These are phyloP conservation scores for Hetaerina americana DNA, from an alignment of 1,140 invertebrate species.

Conservation along the genomic window DNA sequence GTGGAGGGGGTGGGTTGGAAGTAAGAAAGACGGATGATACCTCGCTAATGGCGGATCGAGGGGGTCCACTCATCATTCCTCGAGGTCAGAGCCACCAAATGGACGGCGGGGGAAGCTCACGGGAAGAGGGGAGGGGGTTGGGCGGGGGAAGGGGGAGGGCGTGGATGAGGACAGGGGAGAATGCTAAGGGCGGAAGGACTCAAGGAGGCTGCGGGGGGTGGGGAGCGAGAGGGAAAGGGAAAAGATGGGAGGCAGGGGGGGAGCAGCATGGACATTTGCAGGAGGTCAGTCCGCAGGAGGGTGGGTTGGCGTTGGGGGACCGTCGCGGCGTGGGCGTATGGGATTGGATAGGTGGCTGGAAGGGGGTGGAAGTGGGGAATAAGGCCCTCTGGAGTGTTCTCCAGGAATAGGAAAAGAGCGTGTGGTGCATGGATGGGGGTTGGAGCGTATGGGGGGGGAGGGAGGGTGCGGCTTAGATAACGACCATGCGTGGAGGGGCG, in stretches of 20 bases:
- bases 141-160: not conserved
- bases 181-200: not conserved
- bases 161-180: not conserved
- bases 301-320: no score
- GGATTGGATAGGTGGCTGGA: no score
- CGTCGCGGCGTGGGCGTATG: no score
- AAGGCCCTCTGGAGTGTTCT: no score
- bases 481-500: not conserved
- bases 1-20: not conserved
- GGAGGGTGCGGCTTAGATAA: not conserved
- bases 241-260: no score
- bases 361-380: no score
- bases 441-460: not conserved
- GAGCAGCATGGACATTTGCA: no score
- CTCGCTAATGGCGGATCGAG: not conserved
- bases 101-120: not conserved
- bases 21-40: not conserved
- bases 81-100: not conserved
- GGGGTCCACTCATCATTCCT: not conserved
- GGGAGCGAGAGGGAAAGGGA: no score
- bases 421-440: no score
- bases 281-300: no score
- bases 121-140: not conserved
- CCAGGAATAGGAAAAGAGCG: no score
- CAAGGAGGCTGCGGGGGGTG: not conserved